Conservation (phyloP, 2,797 vertebrate species). For the Peromyscus aztecus region DNA sequence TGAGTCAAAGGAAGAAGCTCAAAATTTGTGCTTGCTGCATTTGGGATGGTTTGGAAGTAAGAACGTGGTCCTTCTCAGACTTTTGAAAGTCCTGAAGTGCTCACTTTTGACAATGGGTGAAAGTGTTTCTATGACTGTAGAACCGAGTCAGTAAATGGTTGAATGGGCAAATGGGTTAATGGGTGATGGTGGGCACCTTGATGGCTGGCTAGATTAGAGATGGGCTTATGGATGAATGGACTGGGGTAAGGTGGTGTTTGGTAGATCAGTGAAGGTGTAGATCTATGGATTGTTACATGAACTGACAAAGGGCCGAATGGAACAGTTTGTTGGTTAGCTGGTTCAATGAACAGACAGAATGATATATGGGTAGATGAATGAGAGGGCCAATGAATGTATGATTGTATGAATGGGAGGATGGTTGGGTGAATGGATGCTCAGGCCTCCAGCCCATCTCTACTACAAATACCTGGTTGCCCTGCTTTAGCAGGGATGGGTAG, state of each 20-base stretch:
- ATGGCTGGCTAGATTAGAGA: not conserved
- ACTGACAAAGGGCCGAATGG: not conserved
- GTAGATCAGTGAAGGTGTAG: not conserved
- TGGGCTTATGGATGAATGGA: not conserved
- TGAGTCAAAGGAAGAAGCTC: not conserved
- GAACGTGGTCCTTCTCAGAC: not conserved
- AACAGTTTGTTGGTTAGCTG: not conserved
- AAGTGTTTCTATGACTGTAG: not conserved
- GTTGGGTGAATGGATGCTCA: not conserved
- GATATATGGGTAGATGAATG: not conserved
- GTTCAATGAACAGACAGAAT: not conserved
- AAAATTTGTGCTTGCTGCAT: not conserved
- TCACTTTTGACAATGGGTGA: not conserved
- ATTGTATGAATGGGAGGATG: not conserved
- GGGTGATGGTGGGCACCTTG: not conserved
- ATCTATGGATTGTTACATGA: not conserved
- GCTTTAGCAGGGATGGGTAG: not conserved
- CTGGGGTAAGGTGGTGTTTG: not conserved
- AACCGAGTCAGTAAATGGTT: fast-evolving
- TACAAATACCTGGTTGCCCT: not conserved
- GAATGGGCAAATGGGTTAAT: not conserved
- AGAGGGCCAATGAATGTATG: not conserved
- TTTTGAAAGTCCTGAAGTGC: not conserved
- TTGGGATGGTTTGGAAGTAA: not conserved
- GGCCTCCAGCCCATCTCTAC: not conserved